Percentiles rank a stretch among this genome's conserved stretches.
Conservation (phyloP, 2,797 vertebrate species). For the Acrocephalus scirpaceus region DNA sequence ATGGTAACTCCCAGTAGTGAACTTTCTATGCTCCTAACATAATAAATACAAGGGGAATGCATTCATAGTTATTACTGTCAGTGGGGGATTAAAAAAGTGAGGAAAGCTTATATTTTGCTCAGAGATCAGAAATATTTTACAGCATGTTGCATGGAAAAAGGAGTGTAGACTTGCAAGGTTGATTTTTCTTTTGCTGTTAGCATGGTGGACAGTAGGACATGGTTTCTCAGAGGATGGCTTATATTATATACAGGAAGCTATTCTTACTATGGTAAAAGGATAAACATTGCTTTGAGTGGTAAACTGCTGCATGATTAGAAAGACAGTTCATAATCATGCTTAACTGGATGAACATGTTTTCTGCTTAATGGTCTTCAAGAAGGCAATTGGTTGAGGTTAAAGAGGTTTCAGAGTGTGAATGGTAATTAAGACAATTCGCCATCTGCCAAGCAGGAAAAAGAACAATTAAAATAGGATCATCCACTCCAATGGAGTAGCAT, state of each 20-base stretch:
- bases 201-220: background rate
- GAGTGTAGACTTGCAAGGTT: background rate
- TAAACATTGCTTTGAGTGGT: background rate
- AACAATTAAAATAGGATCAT: slow-evolving; percentile 25
- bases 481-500: background rate
- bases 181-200: background rate
- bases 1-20: background rate
- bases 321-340: background rate
- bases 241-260: background rate
- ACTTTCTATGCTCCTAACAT: background rate
- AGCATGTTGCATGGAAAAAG: background rate
- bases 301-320: slow-evolving; percentile 1
- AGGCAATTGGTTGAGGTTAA: slow-evolving; percentile 46
- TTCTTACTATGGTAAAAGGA: background rate
- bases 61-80: background rate
- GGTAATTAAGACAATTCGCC: slow-evolving; percentile 50
- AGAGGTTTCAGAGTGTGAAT: slow-evolving; percentile 29
- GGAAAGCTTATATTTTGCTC: background rate
- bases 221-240: background rate
- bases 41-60: background rate
- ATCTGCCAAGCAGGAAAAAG: slow-evolving; percentile 52
- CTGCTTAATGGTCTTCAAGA: slow-evolving; percentile 34
- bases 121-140: background rate
- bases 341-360: background rate
- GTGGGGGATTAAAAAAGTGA: background rate